A percentile compares a stretch with the other conserved stretches of the same genome.
These are phyloP conservation scores for Pedicia rivosa DNA, from an alignment of 2,888 invertebrate species.

Conservation along the genomic window DNA sequence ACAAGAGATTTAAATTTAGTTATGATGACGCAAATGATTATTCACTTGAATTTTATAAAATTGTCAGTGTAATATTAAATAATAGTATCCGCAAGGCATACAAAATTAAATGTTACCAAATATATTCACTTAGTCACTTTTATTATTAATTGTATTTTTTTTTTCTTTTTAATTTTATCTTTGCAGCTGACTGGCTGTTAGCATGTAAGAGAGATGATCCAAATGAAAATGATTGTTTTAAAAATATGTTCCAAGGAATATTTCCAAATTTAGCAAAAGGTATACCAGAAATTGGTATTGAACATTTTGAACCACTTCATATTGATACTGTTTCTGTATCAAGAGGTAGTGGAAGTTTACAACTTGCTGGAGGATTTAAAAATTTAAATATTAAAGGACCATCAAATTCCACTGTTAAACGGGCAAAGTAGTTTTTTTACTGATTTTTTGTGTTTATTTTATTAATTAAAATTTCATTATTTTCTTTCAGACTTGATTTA, in stretches of 20 bases:
- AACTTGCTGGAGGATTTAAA: conserved; percentile 37
- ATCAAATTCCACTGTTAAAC: conserved; percentile 35
- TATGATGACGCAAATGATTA: too few species aligned
- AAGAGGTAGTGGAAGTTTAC: conserved; percentile 37
- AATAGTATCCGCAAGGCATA: too few species aligned
- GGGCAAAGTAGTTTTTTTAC: conserved; percentile 19
- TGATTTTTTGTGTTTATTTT: neutral
- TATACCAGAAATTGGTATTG: conserved; percentile 40
- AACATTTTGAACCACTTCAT: conserved; percentile 38
- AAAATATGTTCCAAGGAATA: conserved; percentile 34
- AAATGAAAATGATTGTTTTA: conserved; percentile 35
- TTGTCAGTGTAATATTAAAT: too few species aligned
- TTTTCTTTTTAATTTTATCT: conserved; percentile 15
- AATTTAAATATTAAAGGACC: conserved; percentile 38
- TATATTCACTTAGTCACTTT: too few species aligned
- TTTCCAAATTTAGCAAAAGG: conserved; percentile 40
- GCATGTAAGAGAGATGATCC: conserved; percentile 35
- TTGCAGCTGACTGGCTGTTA: conserved; percentile 37
- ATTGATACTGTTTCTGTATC: conserved; percentile 36
- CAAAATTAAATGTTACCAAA: too few species aligned
- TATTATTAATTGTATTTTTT: neutral
- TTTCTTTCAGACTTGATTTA: conserved; percentile 32
- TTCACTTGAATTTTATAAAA: too few species aligned
- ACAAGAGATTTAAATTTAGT: too few species aligned
- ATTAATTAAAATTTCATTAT: conserved; percentile 1